phyloP scores from a whole-genome alignment of 2,797 vertebrate genomes.

The Poecilia velifera region DNA sequence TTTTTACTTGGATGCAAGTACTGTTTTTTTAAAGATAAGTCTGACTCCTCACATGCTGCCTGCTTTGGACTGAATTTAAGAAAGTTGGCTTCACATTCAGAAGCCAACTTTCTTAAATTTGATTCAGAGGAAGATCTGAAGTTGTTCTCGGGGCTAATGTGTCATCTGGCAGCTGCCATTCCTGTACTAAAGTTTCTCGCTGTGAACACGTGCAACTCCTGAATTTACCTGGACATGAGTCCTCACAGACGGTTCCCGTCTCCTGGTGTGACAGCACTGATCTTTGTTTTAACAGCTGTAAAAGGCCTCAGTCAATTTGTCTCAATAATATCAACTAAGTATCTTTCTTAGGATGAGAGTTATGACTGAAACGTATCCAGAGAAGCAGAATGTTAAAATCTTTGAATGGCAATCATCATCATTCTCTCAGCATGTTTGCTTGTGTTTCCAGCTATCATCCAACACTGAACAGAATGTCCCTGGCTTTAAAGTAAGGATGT shows the following conservation, averaged over 20 bases:
- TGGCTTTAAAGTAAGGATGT: slow-evolving; percentile 20
- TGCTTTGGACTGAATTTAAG: slow-evolving; percentile 48
- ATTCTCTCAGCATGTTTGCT: slow-evolving; percentile 34
- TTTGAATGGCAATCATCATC: slow-evolving; percentile 31
- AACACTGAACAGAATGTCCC: slow-evolving; percentile 31
- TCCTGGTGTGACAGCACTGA: slow-evolving; percentile 12
- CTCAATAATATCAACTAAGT: slow-evolving; percentile 47
- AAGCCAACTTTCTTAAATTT: slow-evolving; percentile 45
- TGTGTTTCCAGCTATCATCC: slow-evolving; percentile 34
- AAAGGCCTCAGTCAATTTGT: slow-evolving; percentile 30
- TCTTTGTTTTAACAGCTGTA: slow-evolving; percentile 57
- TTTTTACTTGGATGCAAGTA: slow-evolving; percentile 69
- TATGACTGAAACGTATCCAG: slow-evolving; percentile 24
- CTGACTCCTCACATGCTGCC: slow-evolving; percentile 37
- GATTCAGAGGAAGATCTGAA: slow-evolving; percentile 35
- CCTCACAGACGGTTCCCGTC: slow-evolving; percentile 15
- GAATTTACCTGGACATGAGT: slow-evolving; percentile 16
- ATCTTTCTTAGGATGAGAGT: slow-evolving; percentile 24
- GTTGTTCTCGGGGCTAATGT: slow-evolving; percentile 22
- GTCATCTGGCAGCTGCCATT: slow-evolving; percentile 27
- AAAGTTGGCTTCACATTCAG: slow-evolving; percentile 5
- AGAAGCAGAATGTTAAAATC: slow-evolving; percentile 24
- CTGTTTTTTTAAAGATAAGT: slow-evolving; percentile 65
- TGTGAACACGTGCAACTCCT: slow-evolving; percentile 17
- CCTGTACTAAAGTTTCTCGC: slow-evolving; percentile 23